Base-by-base conservation (phyloP, 2,797 vertebrate species). In the Malurus leucopterus region DNA sequence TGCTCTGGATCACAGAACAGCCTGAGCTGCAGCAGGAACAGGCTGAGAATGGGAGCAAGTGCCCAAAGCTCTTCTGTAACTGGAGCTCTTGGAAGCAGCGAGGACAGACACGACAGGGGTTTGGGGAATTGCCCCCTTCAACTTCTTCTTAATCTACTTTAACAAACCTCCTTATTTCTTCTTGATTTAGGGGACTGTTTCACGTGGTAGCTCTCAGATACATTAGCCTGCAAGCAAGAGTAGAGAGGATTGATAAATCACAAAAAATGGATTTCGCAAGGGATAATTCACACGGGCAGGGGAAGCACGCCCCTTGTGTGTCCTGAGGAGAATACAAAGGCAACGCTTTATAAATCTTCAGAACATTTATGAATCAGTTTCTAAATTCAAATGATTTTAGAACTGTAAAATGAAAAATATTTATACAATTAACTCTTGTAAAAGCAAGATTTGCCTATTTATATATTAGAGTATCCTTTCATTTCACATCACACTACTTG, bases 171-270 rank as follows among this genome's bases (percentile, higher is more conserved):
- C 81, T 71, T 46, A 64, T 36, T 84, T 72, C 18, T 16, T 30
- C 63, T 77, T 95, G 94, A 93, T 95, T 94, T 94, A 93, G 77
- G 62, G 75, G 81, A 64, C 67, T 74, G 72, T 61, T 94, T 49
- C 9, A 10, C 53, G 19, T 49, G 38, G 79, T 40, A 69, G 67
- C 86, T 90, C 79, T 87, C 67, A 23, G 84, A 77, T 71, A 92
- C 89, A 89, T 92, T 92, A 92, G 90, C 71, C 82, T 73, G 72
- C 43, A 38, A 87, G 90, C 0, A 0, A 91, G 51, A 67, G 51
- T 55, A 75, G 29, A 57, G 50, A 88, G 63, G 61, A 90, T 12
- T 72, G 87, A 92, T 95, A 96, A 96, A 95, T 95, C 93, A 93
- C 76, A 88, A 90, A 82, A 77, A 84, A 84, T 76, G 55, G 70